Conservation (phyloP, 2,797 vertebrate genomes). For the Rhabdophis nuchalis region DNA sequence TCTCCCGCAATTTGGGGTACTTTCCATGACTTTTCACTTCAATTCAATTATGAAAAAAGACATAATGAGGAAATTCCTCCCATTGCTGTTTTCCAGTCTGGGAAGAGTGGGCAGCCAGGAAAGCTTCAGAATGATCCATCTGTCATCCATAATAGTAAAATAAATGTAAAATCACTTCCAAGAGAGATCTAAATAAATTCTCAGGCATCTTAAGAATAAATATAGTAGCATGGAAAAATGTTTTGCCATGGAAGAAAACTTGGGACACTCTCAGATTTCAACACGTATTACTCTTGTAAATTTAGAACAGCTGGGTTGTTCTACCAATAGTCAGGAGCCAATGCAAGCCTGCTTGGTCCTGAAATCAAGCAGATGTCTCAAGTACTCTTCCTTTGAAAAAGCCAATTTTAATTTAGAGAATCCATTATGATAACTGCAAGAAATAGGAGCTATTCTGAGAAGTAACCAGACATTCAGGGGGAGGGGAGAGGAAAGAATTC, state of each 20-base stretch:
- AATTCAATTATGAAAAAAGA: not conserved
- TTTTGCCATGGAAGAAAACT: not conserved
- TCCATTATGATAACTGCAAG: not conserved
- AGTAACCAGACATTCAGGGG: not conserved
- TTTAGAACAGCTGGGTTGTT: not conserved
- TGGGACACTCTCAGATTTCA: not conserved
- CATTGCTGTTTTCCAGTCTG: not conserved
- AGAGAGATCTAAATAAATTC: not conserved
- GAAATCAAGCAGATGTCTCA: not conserved
- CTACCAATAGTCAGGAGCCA: not conserved
- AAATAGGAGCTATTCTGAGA: not conserved
- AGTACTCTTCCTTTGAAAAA: not conserved
- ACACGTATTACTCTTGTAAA: not conserved
- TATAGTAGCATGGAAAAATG: not conserved
- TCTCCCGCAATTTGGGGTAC: not conserved
- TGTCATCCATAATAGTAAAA: not conserved
- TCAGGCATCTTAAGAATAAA: not conserved
- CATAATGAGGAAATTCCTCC: not conserved
- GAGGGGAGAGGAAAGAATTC: not conserved
- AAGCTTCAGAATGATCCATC: not conserved
- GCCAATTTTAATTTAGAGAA: not conserved
- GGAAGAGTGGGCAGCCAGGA: not conserved
- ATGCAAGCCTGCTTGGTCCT: not conserved
- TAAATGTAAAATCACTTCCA: not conserved
- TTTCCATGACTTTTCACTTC: not conserved